Conservation (phyloP, 2,113 vertebrate species). For the Agelaius phoeniceus region DNA sequence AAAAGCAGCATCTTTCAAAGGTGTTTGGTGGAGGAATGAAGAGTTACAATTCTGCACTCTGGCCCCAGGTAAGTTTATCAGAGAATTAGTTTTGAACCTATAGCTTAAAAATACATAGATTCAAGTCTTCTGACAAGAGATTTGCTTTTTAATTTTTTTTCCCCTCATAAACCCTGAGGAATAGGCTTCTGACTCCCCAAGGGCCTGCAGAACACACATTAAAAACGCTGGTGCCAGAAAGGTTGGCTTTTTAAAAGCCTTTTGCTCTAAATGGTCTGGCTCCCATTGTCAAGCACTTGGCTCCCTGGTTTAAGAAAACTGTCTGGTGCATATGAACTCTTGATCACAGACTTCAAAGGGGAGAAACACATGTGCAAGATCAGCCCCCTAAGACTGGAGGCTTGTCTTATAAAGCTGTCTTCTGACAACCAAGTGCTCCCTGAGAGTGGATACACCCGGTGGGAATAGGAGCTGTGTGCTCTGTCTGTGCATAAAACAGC, state of each 20-base stretch:
- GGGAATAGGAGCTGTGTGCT: not conserved
- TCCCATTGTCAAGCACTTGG: conserved; percentile 19
- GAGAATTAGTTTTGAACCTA: not conserved
- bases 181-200: not conserved
- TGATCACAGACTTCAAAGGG: conserved; percentile 61
- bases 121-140: not conserved
- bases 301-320: conserved; percentile 9
- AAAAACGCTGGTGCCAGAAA: not conserved
- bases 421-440: not conserved
- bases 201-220: not conserved
- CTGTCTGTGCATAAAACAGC: not conserved
- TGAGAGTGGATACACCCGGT: not conserved
- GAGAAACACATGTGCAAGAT: conserved; percentile 46
- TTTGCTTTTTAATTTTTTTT: not conserved
- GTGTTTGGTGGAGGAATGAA: not conserved
- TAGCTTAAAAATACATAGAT: not conserved
- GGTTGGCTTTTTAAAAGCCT: not conserved
- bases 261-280: not conserved
- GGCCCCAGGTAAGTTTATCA: not conserved
- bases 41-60: not conserved
- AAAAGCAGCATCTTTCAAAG: not conserved
- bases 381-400: not conserved
- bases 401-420: conserved; percentile 17
- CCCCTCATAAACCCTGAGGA: not conserved
- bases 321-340: conserved; percentile 18